Evolutionary conservation across 2,888 invertebrate genomes (phyloP), one percentile per base, ranked within the genome.

Genomic region (Sympetrum striolatum): DNA sequence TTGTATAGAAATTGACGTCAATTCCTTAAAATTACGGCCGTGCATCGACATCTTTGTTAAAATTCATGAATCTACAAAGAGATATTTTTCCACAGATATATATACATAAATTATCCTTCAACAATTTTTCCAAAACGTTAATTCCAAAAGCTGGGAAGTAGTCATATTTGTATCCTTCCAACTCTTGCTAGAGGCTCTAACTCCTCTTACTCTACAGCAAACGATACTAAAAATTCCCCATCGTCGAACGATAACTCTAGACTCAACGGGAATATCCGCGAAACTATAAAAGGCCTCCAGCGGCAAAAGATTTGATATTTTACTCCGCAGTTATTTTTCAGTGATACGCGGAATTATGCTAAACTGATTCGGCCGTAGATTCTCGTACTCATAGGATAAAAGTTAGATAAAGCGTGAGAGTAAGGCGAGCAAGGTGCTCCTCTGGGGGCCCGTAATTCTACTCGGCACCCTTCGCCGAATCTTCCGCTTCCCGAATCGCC

Each of bases 401-500:
- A 37, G 58, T 86, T 86, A 86, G 86, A 86, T 86, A 86, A 86
- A 25, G 60, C 86, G n/a, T 2, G 22, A 22, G 18, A 1, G 53
- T 31, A 18, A n/a, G 25, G 53, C 25, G 82, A 14, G 58, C 58
- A 18, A 15, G 82, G 18, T 64, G 14, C 37, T 22, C 37, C 80
- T 37, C 0, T 10, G 31, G 64, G n/a, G 3, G 8, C 35, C 39
- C 86, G 60, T 86, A 86, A 86, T 60, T 86, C 86, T 86, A 35
- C 82, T 35, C 53, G 58, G 82, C 82, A 37, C 82, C 82, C 82
- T 82, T 44, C 35, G 82, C 86, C 86, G 60, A 81, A 86, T 64
- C 86, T 86, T 86, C 86, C 86, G 60, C 64, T 86, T 35, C 86
- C 31, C n/a, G 86, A 86, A 86, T 64, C 86, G n/a, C 86, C 86